Conservation (phyloP, 2,113 vertebrate species). For the Varanus salvator region DNA sequence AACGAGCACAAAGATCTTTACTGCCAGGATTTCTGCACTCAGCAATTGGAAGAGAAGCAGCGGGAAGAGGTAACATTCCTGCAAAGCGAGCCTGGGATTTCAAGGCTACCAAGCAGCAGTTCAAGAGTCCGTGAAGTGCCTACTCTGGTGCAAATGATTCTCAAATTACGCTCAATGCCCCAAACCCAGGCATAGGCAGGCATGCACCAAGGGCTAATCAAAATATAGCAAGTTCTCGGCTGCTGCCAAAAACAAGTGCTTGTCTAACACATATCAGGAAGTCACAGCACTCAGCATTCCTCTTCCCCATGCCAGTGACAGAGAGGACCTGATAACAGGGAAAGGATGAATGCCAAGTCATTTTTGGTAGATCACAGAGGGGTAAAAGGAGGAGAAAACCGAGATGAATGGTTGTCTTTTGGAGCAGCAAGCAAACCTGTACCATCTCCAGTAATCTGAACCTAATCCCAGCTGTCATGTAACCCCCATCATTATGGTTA, state of each 20-base stretch:
- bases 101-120: neutral
- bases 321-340: neutral
- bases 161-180: neutral
- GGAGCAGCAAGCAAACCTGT: neutral
- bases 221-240: neutral
- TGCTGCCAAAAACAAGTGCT: neutral
- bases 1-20: conserved; percentile 7
- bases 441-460: too few species aligned
- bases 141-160: neutral
- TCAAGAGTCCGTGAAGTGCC: neutral
- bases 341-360: neutral
- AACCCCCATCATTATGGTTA: neutral
- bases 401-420: neutral
- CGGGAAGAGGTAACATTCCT: neutral
- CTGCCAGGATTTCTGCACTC: conserved; percentile 12
- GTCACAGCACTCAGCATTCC: neutral
- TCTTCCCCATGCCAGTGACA: neutral
- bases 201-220: neutral
- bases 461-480: neutral
- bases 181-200: neutral
- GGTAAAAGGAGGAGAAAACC: neutral
- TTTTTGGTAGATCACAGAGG: neutral
- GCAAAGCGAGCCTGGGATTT: neutral
- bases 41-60: neutral
- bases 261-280: neutral